These are phyloP conservation scores for Mus caroli DNA, from an alignment of 2,797 vertebrate genomes.

Conservation along the genomic window DNA sequence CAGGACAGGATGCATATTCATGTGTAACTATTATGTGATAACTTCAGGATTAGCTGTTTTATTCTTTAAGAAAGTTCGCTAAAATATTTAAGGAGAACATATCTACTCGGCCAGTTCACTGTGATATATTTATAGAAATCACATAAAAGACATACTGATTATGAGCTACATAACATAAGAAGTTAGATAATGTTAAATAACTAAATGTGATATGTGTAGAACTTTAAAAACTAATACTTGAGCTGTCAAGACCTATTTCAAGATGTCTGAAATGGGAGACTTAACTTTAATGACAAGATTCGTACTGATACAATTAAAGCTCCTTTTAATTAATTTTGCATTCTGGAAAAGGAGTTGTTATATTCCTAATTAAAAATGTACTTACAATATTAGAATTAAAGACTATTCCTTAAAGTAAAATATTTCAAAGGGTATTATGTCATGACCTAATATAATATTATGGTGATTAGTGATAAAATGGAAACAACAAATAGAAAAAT, in stretches of 20 bases:
- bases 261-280: neutral
- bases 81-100: slow-evolving; percentile 40
- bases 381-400: slow-evolving; percentile 23
- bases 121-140: neutral
- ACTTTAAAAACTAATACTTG: neutral
- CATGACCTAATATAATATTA: neutral
- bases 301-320: slow-evolving; percentile 18
- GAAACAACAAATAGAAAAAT: neutral
- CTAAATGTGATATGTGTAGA: neutral
- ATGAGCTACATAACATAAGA: neutral
- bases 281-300: slow-evolving; percentile 58
- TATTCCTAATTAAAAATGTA: slow-evolving; percentile 31
- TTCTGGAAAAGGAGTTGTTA: slow-evolving; percentile 36
- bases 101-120: neutral
- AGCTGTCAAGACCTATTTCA: neutral
- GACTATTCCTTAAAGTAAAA: slow-evolving; percentile 13
- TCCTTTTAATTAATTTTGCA: slow-evolving; percentile 52
- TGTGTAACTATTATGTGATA: slow-evolving; percentile 48
- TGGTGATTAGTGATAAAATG: neutral
- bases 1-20: neutral
- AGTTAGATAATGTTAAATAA: neutral
- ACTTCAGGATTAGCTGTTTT: neutral
- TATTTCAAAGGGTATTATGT: neutral
- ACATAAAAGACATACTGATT: neutral
- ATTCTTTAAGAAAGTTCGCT: neutral